Percentiles rank a stretch among this genome's conserved stretches.
These are phyloP conservation scores for Erpobdella octoculata DNA, from an alignment of 2,888 invertebrate species.

Conservation along the genomic window DNA sequence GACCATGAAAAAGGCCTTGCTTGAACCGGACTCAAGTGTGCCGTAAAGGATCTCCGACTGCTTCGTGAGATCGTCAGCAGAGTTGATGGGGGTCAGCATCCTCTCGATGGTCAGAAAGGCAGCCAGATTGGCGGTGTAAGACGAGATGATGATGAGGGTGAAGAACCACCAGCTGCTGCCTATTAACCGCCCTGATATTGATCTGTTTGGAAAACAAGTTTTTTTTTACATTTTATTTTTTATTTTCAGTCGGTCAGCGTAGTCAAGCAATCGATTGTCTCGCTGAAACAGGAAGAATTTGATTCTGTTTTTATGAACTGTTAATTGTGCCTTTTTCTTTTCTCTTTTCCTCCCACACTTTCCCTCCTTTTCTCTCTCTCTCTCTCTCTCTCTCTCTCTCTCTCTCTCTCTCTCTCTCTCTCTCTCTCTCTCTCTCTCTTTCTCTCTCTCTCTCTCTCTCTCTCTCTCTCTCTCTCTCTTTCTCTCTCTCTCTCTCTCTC, in stretches of 20 bases:
- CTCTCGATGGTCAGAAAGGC: conserved; percentile 94
- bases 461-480: neutral
- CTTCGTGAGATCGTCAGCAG: conserved; percentile 77
- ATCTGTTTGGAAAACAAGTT: neutral
- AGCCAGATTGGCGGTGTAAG: conserved; percentile 88
- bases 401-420: neutral
- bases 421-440: neutral
- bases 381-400: neutral
- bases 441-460: neutral
- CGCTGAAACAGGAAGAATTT: too few species aligned
- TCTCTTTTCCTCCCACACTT: neutral
- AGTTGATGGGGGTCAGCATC: conserved; percentile 87
- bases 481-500: neutral
- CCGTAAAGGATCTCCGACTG: conserved; percentile 60
- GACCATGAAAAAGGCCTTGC: conserved; percentile 79
- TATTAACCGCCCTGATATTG: conserved; percentile 70
- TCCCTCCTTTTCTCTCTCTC: neutral
- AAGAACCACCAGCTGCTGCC: conserved; percentile 99
- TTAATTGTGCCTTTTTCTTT: too few species aligned
- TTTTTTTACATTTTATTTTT: neutral
- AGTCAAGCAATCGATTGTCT: too few species aligned
- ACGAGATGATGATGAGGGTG: conserved; percentile 90
- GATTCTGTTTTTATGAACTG: too few species aligned
- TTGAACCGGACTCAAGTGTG: conserved; percentile 66
- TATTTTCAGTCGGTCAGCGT: too few species aligned